Conservation (phyloP, 2,888 invertebrate genomes). For the Deilephila porcellus region DNA sequence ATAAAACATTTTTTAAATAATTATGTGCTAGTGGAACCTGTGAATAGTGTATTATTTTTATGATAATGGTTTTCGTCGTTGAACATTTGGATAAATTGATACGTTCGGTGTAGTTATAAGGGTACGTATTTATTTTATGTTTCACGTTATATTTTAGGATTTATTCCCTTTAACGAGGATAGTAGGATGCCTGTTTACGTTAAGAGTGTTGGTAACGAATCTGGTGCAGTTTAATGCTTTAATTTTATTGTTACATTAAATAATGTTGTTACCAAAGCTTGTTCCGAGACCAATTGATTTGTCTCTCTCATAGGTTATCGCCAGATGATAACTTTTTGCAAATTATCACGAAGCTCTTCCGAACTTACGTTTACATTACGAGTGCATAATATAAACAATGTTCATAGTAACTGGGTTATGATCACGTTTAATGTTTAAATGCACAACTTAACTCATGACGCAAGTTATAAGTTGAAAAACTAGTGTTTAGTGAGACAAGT, state of each 20-base stretch:
- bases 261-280: constrained; percentile 25
- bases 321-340: constrained; percentile 70
- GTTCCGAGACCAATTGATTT: constrained; percentile 40
- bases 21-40: constrained; percentile 77
- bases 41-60: constrained; percentile 76
- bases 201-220: constrained; percentile 2
- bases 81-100: constrained; percentile 74
- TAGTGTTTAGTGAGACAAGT: background rate
- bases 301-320: constrained; percentile 63
- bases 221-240: background rate
- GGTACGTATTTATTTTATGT: constrained; percentile 80
- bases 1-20: constrained; percentile 71
- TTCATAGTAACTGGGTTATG: background rate
- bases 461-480: constrained; percentile 16
- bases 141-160: constrained; percentile 48
- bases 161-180: constrained; percentile 12
- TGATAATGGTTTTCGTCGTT: constrained; percentile 78
- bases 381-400: background rate
- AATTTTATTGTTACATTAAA: background rate
- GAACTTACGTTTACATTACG: constrained; percentile 13
- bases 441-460: background rate
- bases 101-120: constrained; percentile 75
- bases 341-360: constrained; percentile 35
- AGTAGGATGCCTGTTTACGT: background rate
- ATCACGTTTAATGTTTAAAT: background rate